Base-by-base conservation (phyloP, 2,797 vertebrate genomes). In the Schizopygopsis malacanthus region DNA sequence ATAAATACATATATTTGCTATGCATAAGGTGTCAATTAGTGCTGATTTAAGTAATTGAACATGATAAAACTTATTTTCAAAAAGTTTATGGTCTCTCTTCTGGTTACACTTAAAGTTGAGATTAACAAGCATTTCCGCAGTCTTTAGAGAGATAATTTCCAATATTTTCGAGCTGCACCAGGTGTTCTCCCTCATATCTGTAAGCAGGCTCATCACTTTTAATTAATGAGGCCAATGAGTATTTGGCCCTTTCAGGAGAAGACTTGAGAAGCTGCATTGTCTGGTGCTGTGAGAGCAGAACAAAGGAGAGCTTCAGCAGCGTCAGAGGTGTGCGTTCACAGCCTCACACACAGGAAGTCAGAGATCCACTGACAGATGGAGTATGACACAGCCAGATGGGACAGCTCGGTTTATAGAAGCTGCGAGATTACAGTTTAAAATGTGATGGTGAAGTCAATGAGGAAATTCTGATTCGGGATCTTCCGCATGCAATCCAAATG, bases 301-400 rank as follows among this genome's bases (percentile, higher is more conserved):
- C 4, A 61, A 39, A 18, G n/a, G 39, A 79, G 22, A 79, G n/a
- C 39, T 63, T 63, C 54, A 43, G 9, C 0, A 0, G 9, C 20
- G 18, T 56, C 65, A 37, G 65, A 59, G 63, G 50, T 70, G 72
- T 84, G 52, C 20, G 39, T 78, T 79, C 47, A 76, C 45, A 76
- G 28, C 22, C 33, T 77, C 33, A 22, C 52, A n/a, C 43, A 0
- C 25, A 65, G 22, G 71, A 65, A 65, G 71, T 59, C n/a, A 72
- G 18, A 39, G 43, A 85, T 71, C 41, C 39, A 37, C 52, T 61
- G 83, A 85, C 76, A 79, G 52, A 78, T 84, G 71, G 82, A 61
- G 28, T 70, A n/a, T 69, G 61, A 4, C 47, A 52, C 33, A 1
- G 41, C 39, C 81, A 75, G 54, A 76, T 65, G 72, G 82, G 59